phyloP scores from a whole-genome alignment of 2,888 invertebrate genomes.

The Dorcus parallelipipedus region DNA sequence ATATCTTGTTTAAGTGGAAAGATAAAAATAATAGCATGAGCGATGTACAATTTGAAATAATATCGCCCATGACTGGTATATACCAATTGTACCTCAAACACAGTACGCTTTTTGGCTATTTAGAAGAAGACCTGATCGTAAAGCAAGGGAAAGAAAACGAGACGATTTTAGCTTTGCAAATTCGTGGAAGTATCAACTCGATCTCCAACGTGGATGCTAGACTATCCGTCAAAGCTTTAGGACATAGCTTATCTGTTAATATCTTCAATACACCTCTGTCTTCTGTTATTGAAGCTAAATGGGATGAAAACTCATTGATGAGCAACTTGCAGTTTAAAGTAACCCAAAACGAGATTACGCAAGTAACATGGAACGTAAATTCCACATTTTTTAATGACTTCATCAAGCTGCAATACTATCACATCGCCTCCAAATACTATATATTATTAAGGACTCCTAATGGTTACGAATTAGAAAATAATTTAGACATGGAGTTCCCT shows the following conservation, averaged over 20 bases:
- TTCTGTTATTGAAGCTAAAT: conserved; percentile 10
- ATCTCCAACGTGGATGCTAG: conserved; percentile 11
- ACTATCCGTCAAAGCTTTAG: conserved; percentile 11
- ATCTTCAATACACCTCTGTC: conserved; percentile 15
- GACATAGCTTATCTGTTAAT: conserved; percentile 9
- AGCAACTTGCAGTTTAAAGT: conserved; percentile 4
- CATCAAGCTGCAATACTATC: conserved; percentile 4
- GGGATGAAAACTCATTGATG: conserved; percentile 14
- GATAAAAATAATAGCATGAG: conserved; percentile 7
- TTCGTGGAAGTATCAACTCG: conserved; percentile 14
- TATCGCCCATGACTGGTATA: conserved; percentile 26
- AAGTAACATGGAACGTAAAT: conserved; percentile 15
- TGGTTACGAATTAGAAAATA: conserved; percentile 12
- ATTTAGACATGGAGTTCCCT: conserved; percentile 7
- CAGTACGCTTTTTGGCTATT: conserved; percentile 22
- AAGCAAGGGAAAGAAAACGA: conserved; percentile 21
- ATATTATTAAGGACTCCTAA: conserved; percentile 5
- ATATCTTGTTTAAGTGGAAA: conserved; percentile 16
- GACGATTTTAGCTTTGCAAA: conserved; percentile 12
- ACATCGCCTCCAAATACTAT: background rate
- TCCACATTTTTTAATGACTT: conserved; percentile 14
- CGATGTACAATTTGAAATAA: conserved; percentile 19
- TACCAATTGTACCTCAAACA: conserved; percentile 25
- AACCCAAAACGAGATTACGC: background rate
- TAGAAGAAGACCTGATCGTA: conserved; percentile 24